Conservation (phyloP, 2,797 vertebrate species). For the Microctenopoma steveboyesi region DNA sequence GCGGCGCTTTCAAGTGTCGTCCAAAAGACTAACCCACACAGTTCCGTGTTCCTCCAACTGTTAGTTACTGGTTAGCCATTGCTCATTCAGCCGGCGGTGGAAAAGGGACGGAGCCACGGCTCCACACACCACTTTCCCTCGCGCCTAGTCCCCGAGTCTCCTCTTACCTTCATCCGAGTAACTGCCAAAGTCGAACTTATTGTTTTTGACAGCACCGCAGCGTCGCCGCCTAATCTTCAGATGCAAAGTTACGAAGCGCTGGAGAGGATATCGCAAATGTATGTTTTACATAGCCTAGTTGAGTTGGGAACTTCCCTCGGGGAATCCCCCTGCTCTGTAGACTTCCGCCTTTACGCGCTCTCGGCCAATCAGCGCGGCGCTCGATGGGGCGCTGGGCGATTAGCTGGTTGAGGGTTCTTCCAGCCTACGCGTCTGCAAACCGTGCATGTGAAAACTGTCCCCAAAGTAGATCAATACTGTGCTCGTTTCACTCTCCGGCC, state of each 20-base stretch:
- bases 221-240: slow-evolving; percentile 60
- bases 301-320: slow-evolving; percentile 90
- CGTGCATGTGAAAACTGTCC: slow-evolving; percentile 63
- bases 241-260: slow-evolving; percentile 67
- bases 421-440: slow-evolving; percentile 76
- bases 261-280: slow-evolving; percentile 81
- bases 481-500: slow-evolving; percentile 31
- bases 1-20: slow-evolving; percentile 22
- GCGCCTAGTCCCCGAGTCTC: slow-evolving; percentile 12
- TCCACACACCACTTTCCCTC: slow-evolving; percentile 8
- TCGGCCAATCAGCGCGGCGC: slow-evolving; percentile 79
- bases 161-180: slow-evolving; percentile 84
- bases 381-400: slow-evolving; percentile 52
- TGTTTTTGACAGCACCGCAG: slow-evolving; percentile 71
- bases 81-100: slow-evolving; percentile 63
- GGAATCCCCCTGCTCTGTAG: slow-evolving; percentile 84
- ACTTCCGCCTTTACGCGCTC: slow-evolving; percentile 82
- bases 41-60: slow-evolving; percentile 64
- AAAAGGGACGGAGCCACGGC: slow-evolving; percentile 26
- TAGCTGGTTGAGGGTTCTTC: slow-evolving; percentile 73
- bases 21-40: slow-evolving; percentile 32
- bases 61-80: slow-evolving; percentile 12
- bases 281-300: slow-evolving; percentile 81
- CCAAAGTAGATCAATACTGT: slow-evolving; percentile 30
- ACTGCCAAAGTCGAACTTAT: slow-evolving; percentile 52